Evolutionary conservation across 2,888 invertebrate genomes (phyloP).

Genomic region (Tridacna gigas): DNA sequence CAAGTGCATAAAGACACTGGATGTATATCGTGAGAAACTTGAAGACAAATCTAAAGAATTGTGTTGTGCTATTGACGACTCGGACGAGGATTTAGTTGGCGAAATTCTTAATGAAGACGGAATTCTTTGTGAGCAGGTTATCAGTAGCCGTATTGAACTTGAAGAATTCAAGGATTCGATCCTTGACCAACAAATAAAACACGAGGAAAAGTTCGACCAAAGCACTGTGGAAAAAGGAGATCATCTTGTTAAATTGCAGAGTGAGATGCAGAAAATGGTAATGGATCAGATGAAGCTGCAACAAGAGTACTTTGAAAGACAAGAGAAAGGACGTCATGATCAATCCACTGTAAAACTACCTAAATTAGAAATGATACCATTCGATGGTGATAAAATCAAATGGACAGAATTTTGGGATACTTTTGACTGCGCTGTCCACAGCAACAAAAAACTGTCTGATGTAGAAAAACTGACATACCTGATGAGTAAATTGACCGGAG

Average conservation of each 20-base stretch:
- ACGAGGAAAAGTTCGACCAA: background rate
- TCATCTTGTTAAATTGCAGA: background rate
- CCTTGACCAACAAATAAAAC: background rate
- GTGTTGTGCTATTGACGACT: background rate
- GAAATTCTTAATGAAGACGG: background rate
- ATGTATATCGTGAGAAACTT: background rate
- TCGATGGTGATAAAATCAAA: slow-evolving; percentile 31
- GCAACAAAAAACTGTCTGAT: slow-evolving; percentile 22
- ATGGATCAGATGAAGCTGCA: slow-evolving; percentile 31
- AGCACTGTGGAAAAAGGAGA: background rate
- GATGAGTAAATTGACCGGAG: slow-evolving; percentile 34
- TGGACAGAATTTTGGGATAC: slow-evolving; percentile 44
- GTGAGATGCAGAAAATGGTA: background rate
- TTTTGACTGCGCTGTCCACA: slow-evolving; percentile 33
- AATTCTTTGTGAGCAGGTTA: background rate
- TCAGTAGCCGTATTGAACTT: background rate
- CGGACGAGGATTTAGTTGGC: background rate
- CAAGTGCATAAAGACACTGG: background rate
- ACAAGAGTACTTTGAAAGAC: slow-evolving; percentile 20
- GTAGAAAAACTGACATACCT: slow-evolving; percentile 41
- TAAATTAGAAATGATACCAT: slow-evolving; percentile 27
- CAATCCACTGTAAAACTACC: slow-evolving; percentile 35
- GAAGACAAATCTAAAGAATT: background rate
- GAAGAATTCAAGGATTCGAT: background rate
- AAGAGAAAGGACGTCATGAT: background rate